Base-by-base conservation (phyloP, 2,113 vertebrate species). In the Cinclus cinclus region DNA sequence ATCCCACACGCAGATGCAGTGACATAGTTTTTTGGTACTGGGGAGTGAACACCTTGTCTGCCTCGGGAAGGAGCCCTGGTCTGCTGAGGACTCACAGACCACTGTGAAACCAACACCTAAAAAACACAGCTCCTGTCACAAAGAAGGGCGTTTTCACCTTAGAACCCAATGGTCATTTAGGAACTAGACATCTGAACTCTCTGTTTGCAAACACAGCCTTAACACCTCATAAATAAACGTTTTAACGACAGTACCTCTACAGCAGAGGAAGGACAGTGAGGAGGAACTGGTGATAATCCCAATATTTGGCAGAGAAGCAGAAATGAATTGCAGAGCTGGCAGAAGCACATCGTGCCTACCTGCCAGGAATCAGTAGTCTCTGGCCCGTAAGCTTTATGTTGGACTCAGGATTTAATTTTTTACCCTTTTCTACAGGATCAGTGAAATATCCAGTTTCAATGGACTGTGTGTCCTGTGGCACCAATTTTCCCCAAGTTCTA, bases 161-260 rank as follows among this genome's bases (percentile, higher is more conserved):
- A 68, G 53, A 86, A 39, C 53, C 65, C 5, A 21, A 13, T 0
- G 0, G 8, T 12, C 24, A 15, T 9, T 7, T 20, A 16, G 33
- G 41, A 87, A 3, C 12, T 2, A 2, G 5, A 21, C 20, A 18
- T 19, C 46, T 9, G 71, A 69, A 22, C 60, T 7, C 24, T 46
- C 28, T 28, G 30, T n/a, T 52, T 67, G 68, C 37, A 59, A 75
- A 60, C 1, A 19, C 1, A 3, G 13, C 24, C 25, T 33, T 7
- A 20, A 5, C 15, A 11, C 5, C n/a, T 80, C 31, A 46, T 21
- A 50, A 12, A 20, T 10, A 50, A 58, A 47, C 47, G n/a, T 13
- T 53, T 37, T 37, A 21, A 37, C 12, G 23, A 2, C 14, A 8
- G 15, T 2, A 13, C 8, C 69, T 39, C n/a, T 14, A 1, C 25